Evolutionary conservation across 2,113 vertebrate species (phyloP), one percentile per base, ranked within the genome.

Genomic region (Solea solea): DNA sequence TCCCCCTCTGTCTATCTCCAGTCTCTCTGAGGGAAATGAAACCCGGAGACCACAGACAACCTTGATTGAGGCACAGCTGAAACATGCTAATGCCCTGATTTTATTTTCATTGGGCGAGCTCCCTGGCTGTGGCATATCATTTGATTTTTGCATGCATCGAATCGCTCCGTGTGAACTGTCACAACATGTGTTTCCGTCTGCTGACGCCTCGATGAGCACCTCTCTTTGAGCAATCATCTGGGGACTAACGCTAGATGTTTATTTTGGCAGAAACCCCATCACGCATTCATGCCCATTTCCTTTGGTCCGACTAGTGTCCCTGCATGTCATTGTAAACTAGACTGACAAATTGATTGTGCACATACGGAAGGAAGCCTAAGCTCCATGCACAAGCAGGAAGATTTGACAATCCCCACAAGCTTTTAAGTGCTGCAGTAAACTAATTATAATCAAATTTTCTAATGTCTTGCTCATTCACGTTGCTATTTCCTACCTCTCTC

Each of bases 71-170:
- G 88, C 87, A 53, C 84, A 88, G 88, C 82, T 89, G 91, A 92
- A 89, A 92, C 84, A 93, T 93, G 90, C 85, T 92, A 89, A 93
- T 93, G 84, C 82, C 63, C 78, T 79, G 81, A 90, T 88, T 90
- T 87, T 86, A 83, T 91, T 91, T 89, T 92, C 86, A 87, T 88
- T 87, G 83, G 64, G 76, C 81, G 65, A 58, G 77, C 80, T 84
- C 81, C 89, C 86, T 83, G 76, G 84, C 81, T 86, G 88, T 58
- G 88, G 80, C 76, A 82, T 83, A 91, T 90, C 85, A 88, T 92
- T 89, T 89, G 86, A 91, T 90, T 92, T 91, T 82, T 87, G 86
- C 88, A 88, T 91, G 91, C 91, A 85, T 88, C 60, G 53, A 88
- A 86, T 84, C 64, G 59, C 89, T 76, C 78, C 16, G 69, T 82